These are phyloP conservation scores for Octodonta nipae DNA, from an alignment of 2,888 invertebrate genomes.

Conservation along the genomic window DNA sequence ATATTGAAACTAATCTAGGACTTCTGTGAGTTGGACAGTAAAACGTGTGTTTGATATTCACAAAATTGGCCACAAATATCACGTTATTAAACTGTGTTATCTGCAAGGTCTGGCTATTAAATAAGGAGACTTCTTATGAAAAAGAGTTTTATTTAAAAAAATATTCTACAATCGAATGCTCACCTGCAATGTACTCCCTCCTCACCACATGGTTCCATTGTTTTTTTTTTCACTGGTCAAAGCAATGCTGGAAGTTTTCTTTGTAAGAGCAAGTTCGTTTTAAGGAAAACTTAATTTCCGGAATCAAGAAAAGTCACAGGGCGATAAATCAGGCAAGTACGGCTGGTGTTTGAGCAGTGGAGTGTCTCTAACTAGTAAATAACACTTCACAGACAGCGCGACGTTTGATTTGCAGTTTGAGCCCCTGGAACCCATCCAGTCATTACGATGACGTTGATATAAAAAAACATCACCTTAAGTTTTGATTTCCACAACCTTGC, in stretches of 20 bases:
- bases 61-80: too few relatives aligned
- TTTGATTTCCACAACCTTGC: background rate
- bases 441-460: constrained; percentile 1
- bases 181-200: too few relatives aligned
- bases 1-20: too few relatives aligned
- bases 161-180: background rate
- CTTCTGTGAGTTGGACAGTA: too few relatives aligned
- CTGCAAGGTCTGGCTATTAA: constrained; percentile 1
- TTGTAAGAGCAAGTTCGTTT: constrained; percentile 1
- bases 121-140: background rate
- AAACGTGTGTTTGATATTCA: too few relatives aligned
- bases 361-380: background rate
- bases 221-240: constrained; percentile 1
- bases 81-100: too few relatives aligned
- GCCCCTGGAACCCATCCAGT: constrained; percentile 1
- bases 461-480: background rate
- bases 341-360: background rate
- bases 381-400: background rate
- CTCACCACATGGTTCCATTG: too few relatives aligned
- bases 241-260: constrained; percentile 1
- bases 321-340: background rate
- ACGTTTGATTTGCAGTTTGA: background rate
- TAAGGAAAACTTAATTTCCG: constrained; percentile 1
- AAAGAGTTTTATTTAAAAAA: background rate
- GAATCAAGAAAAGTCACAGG: constrained; percentile 1